phyloP scores from a whole-genome alignment of 2,888 invertebrate species.

The Tridacna crocea region DNA sequence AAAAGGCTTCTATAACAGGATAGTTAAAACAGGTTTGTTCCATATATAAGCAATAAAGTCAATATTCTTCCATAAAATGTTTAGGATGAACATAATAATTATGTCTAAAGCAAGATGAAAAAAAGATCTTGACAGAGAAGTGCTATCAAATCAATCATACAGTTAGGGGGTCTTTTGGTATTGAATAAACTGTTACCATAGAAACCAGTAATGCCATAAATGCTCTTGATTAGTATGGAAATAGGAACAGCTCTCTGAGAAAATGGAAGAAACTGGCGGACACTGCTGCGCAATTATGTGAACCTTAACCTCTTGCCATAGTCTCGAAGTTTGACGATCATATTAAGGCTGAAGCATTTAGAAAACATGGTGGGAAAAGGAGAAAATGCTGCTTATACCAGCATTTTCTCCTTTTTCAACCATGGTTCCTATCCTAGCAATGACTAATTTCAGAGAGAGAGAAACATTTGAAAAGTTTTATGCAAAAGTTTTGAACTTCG shows the following conservation, averaged over 20 bases:
- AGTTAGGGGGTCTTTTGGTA: slow-evolving; percentile 17
- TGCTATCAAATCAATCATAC: slow-evolving; percentile 15
- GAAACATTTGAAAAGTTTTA: too few species aligned
- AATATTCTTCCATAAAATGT: too few species aligned
- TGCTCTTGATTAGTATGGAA: slow-evolving; percentile 23
- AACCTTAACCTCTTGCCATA: not conserved
- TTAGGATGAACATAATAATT: not conserved
- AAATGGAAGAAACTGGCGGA: not conserved
- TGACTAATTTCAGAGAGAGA: too few species aligned
- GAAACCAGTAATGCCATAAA: slow-evolving; percentile 40
- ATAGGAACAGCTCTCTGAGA: not conserved
- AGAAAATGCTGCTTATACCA: too few species aligned
- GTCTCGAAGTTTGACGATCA: too few species aligned
- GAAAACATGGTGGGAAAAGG: too few species aligned
- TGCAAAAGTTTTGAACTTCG: too few species aligned
- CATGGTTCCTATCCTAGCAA: too few species aligned
- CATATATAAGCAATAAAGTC: too few species aligned
- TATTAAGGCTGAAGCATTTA: not conserved
- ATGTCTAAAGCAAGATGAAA: not conserved
- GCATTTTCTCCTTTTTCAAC: too few species aligned
- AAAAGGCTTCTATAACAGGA: too few species aligned
- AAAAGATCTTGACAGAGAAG: not conserved
- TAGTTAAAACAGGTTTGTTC: too few species aligned
- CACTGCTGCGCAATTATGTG: slow-evolving; percentile 7
- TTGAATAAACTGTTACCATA: slow-evolving; percentile 40